Evolutionary conservation across 2,888 invertebrate genomes (phyloP), one percentile per base, ranked within the genome.

Genomic region (Xiphydria camelus): DNA sequence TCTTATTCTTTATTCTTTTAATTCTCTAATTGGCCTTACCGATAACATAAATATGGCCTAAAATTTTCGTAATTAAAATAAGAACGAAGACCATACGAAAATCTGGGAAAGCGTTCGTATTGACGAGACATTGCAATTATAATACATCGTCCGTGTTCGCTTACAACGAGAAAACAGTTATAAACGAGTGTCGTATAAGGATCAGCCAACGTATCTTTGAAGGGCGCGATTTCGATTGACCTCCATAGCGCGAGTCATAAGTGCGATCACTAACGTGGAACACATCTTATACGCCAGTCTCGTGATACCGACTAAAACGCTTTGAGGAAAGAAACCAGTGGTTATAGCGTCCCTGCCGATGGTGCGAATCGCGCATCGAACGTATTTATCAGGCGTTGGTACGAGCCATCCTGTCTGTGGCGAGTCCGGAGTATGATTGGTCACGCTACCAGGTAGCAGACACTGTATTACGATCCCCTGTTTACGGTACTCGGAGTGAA

Each of bases 371-470:
- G 91, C 89, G 6, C 86, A 85, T 40, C 78, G 77, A 10, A 90
- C 90, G 68, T 83, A 91, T 20, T 76, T 78, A 31, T 83, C 79
- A 0, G 90, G 84, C 0, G 84, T 81, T 1, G 91, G 91, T 1
- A 87, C 84, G 71, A 90, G 82, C 69, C 85, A 78, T 0, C 84
- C 82, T 23, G 84, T 80, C 36, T 64, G 60, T 12, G 34, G 49
- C 37, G 92, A 86, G 58, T 88, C 87, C 7, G 87, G 85, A 85
- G 91, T 88, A 61, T 92, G 92, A 6, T 91, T 91, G 22, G 89
- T 89, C 1, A 95, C 91, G 61, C 88, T 91, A 2, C 90, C 92
- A 0, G 94, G 94, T 48, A 87, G 76, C 0, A 94, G 80, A 66
- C 88, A 86, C 77, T 94, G 92, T 12, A 91, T 78, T 12, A 84